These are phyloP conservation scores for Drosophila nigrodunni DNA, from an alignment of 1,140 invertebrate species.

Conservation along the genomic window DNA sequence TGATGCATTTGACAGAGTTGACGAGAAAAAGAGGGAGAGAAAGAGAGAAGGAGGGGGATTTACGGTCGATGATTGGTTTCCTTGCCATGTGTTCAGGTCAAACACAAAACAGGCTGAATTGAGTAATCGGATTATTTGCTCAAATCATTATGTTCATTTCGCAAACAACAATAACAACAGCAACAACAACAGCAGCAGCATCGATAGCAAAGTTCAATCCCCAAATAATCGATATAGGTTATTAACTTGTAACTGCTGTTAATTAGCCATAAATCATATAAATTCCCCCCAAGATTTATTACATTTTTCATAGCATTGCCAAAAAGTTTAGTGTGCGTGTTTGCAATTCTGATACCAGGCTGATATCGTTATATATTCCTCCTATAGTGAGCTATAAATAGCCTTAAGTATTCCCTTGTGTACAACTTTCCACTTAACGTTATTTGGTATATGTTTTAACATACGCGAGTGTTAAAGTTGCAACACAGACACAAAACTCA, in stretches of 20 bases:
- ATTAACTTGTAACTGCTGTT: conserved; percentile 53
- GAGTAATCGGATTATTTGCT: conserved; percentile 48
- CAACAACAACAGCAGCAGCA: neutral
- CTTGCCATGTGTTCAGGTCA: conserved; percentile 4
- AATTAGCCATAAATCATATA: conserved; percentile 56
- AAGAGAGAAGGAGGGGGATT: neutral
- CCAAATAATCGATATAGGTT: conserved; percentile 35
- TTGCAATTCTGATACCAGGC: neutral
- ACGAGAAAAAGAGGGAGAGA: neutral
- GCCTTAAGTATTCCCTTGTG: conserved; percentile 9
- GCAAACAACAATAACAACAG: conserved; percentile 10
- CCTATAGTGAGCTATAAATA: conserved; percentile 24
- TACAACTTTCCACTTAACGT: conserved; percentile 2
- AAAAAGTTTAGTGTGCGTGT: conserved; percentile 24
- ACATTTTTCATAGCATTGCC: conserved; percentile 11
- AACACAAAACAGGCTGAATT: conserved; percentile 7
- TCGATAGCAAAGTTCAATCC: neutral
- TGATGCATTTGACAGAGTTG: conserved; percentile 1
- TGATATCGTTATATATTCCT: neutral
- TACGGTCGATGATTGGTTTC: conserved; percentile 41
- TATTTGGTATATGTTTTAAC: conserved; percentile 9
- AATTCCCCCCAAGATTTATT: conserved; percentile 22
- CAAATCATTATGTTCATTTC: conserved; percentile 48
- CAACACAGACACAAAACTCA: conserved; percentile 6
- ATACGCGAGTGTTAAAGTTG: conserved; percentile 4